Base-by-base conservation (phyloP, 2,113 vertebrate species). In the Nerophis ophidion region DNA sequence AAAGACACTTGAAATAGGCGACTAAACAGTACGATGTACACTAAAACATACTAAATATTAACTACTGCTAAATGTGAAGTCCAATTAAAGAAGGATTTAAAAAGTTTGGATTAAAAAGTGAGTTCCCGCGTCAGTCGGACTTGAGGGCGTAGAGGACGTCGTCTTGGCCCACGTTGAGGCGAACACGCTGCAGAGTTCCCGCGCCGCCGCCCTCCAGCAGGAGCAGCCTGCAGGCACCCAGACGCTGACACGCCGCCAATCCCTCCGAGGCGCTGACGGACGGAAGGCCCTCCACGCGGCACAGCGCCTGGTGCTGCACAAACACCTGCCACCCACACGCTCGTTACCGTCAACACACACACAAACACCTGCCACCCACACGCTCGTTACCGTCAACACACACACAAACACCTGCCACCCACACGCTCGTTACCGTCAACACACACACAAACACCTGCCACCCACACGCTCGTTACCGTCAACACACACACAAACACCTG, bases 111-210 rank as follows among this genome's bases (percentile, higher is more conserved):
- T 35, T n/a, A 55, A 36, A 38, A n/a, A 38, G 40, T 11, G 10
- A 12, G 3, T 5, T 15, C 14, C 0, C 8, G 16, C 7, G 9
- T 88, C 78, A 94, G 36, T 92, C 90, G 0, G 91, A 85, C 79
- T 92, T 95, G 60, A 99, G 88, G 0, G 93, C 95, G 5, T 90
- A 98, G 26, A 95, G 83, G 34, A 96, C 87, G 19, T 98, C 92
- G 0, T 95, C 93, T 81, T 94, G 95, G 84, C 93, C 96, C 56
- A 96, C 71, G 3, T 98, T 99, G 49, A 99, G 92, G 8, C 95
- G 88, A 58, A 99, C 88, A 0, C 92, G 86, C 75, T 90, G 85
- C 5, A 94, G 87, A 10, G 98, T 57, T 6, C 95, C 95, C 8
- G 93, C 90, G 6, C 53, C 89, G 57, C 91, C 92, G 47, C 92